phyloP scores from a whole-genome alignment of 2,888 invertebrate species.

The Clanis bilineata region DNA sequence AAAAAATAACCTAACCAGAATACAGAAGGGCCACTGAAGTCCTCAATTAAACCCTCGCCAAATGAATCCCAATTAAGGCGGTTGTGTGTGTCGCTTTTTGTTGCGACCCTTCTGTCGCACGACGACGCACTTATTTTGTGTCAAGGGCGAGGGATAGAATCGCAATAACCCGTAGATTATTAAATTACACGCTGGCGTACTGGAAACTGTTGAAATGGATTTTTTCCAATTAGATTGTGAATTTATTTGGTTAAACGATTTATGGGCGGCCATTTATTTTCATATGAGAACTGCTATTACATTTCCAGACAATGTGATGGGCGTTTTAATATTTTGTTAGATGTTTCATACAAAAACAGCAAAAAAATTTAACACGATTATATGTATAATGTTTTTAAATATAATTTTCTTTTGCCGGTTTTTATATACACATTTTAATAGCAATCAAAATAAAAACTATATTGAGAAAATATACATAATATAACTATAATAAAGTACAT shows the following conservation, averaged over 20 bases:
- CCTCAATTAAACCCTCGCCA: slow-evolving; percentile 13
- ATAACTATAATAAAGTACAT: too few relatives aligned
- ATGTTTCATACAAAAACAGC: background rate
- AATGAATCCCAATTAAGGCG: slow-evolving; percentile 18
- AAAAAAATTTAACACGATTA: background rate
- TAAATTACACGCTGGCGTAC: slow-evolving; percentile 71
- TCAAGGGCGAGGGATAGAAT: slow-evolving; percentile 48
- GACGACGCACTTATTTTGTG: slow-evolving; percentile 17
- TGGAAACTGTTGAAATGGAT: slow-evolving; percentile 46
- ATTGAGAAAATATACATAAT: too few relatives aligned
- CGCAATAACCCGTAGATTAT: slow-evolving; percentile 75
- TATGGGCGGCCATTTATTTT: slow-evolving; percentile 14
- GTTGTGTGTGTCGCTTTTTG: slow-evolving; percentile 14
- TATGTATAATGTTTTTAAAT: too few relatives aligned
- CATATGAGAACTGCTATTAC: background rate
- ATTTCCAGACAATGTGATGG: slow-evolving; percentile 15
- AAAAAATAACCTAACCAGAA: slow-evolving; percentile 17
- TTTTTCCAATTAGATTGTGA: slow-evolving; percentile 39
- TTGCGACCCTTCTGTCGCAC: slow-evolving; percentile 19
- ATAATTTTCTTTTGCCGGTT: too few relatives aligned
- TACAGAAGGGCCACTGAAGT: slow-evolving; percentile 16
- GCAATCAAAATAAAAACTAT: background rate
- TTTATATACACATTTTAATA: too few relatives aligned
- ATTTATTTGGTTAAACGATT: slow-evolving; percentile 18
- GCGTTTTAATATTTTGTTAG: background rate